phyloP scores from a whole-genome alignment of 2,888 invertebrate genomes.

The Unio delphinus region DNA sequence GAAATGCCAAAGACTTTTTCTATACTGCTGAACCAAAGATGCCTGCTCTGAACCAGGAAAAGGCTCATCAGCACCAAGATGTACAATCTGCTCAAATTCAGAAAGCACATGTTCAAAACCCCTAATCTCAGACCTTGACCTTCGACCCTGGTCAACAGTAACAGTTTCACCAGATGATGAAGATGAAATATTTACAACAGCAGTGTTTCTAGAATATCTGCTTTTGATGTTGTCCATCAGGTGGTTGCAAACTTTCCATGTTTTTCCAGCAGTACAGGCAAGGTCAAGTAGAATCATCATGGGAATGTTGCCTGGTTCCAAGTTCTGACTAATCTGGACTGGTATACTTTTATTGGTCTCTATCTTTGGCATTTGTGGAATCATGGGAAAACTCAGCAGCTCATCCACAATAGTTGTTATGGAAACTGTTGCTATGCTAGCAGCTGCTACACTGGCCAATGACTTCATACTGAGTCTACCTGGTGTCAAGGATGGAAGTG shows the following conservation, averaged over 20 bases:
- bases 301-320: conserved; percentile 41
- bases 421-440: conserved; percentile 62
- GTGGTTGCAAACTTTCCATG: conserved; percentile 60
- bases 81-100: conserved; percentile 37
- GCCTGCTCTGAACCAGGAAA: conserved; percentile 26
- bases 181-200: background rate
- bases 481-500: conserved; percentile 16
- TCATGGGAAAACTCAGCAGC: conserved; percentile 45
- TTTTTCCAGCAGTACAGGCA: conserved; percentile 51
- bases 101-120: conserved; percentile 33
- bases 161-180: too few species aligned
- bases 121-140: conserved; percentile 13
- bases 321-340: conserved; percentile 33
- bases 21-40: conserved; percentile 22
- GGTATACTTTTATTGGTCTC: conserved; percentile 24
- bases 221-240: conserved; percentile 55
- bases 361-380: conserved; percentile 34
- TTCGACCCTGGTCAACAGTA: background rate
- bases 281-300: conserved; percentile 63
- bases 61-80: conserved; percentile 36
- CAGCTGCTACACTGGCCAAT: conserved; percentile 62
- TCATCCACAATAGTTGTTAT: conserved; percentile 60
- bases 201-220: conserved; percentile 6
- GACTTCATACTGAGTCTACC: conserved; percentile 44
- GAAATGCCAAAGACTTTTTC: conserved; percentile 44